phyloP scores from a whole-genome alignment of 2,113 vertebrate species.

The Serranochromis macrocephalus region DNA sequence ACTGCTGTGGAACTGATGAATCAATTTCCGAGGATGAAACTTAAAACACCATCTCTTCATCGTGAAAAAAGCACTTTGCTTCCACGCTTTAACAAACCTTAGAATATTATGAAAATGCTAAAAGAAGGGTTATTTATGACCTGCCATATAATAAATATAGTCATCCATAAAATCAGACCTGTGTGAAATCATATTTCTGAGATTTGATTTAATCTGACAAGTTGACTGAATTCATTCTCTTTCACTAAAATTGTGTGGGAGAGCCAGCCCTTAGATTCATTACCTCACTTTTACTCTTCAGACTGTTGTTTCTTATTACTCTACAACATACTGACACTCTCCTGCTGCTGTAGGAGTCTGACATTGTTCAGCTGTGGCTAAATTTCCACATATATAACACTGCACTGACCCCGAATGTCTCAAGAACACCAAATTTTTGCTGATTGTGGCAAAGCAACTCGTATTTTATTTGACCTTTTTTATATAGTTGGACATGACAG shows the following conservation, averaged over 20 bases:
- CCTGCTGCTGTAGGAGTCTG: background rate
- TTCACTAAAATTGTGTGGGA: background rate
- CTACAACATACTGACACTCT: background rate
- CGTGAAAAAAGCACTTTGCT: background rate
- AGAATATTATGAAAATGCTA: background rate
- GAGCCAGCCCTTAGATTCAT: background rate
- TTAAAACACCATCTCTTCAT: background rate
- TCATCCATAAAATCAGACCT: background rate
- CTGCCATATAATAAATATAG: background rate
- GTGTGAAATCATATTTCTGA: background rate
- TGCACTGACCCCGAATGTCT: background rate
- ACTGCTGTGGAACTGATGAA: background rate
- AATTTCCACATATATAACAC: background rate
- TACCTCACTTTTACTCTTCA: background rate
- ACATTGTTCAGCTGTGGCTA: background rate
- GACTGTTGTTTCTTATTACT: background rate
- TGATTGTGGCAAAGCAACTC: background rate
- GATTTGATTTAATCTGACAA: constrained; percentile 13
- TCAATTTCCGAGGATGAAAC: background rate
- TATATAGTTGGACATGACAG: background rate
- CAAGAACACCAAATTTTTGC: background rate
- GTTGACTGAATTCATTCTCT: background rate
- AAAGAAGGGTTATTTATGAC: background rate
- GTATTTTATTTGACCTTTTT: background rate
- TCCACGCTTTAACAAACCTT: background rate